A percentile compares a stretch with the other conserved stretches of the same genome.
Conservation (phyloP, 2,113 vertebrate genomes). For the Callorhinus ursinus region DNA sequence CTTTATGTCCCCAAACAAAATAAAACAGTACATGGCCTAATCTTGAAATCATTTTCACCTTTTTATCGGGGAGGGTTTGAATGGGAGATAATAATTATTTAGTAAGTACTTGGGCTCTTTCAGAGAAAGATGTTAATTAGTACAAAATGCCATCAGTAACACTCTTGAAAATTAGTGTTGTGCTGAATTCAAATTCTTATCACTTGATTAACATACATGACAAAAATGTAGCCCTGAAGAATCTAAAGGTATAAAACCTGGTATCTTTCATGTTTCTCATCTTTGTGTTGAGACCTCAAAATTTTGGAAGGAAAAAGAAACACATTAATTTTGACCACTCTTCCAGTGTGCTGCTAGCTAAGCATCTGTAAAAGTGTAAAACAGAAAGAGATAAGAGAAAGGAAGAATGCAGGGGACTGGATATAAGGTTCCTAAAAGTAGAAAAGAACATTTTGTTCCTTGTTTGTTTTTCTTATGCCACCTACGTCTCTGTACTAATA, state of each 20-base stretch:
- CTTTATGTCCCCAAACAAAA: background rate
- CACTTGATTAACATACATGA: background rate
- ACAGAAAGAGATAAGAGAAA: background rate
- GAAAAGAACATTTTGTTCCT: background rate
- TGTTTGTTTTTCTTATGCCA: background rate
- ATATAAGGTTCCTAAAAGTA: background rate
- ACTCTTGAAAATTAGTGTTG: background rate
- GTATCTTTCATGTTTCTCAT: background rate
- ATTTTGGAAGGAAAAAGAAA: background rate
- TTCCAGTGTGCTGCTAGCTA: background rate
- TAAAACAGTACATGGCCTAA: background rate
- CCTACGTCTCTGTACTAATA: background rate
- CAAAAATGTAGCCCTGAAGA: background rate
- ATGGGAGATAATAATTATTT: background rate
- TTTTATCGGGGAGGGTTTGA: background rate
- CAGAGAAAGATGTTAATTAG: background rate
- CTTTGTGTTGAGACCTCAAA: background rate
- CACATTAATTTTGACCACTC: background rate
- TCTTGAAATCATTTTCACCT: conserved; percentile 11
- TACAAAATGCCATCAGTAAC: background rate
- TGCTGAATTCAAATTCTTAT: background rate
- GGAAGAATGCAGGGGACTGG: background rate
- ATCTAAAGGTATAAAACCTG: background rate
- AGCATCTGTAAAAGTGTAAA: background rate
- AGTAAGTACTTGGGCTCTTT: background rate